Evolutionary conservation across 2,888 invertebrate genomes (phyloP), one percentile per base, ranked within the genome.

Genomic region (Buathra laborator): DNA sequence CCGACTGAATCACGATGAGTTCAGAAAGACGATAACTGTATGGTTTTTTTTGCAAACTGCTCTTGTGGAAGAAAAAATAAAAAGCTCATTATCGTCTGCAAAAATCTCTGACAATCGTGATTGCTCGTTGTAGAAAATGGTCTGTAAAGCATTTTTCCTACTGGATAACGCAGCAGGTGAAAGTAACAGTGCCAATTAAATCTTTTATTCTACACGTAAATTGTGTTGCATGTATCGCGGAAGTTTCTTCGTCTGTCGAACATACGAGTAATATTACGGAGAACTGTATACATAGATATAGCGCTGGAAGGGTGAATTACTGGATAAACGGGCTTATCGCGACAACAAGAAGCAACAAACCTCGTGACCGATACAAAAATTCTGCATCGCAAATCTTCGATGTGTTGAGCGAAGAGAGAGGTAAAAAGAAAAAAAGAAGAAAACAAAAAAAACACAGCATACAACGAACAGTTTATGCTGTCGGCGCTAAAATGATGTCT

Each of bases 401-500:
- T 37, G 46, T 62, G 64, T 51, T 24, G 43, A 44, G 59, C 12
- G 46, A 12, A 46, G 7, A n/a, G 3, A 37, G 24, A 29, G n/a
- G 10, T 29, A 66, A 29, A 29, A 9, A 16, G 37, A 67, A 14
- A 37, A 12, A 16, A 59, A 48, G 10, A 5, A 19, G n/a, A 4
- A 3, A 16, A 2, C n/a, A 53, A 7, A 53, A 53, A 0, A 19
- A 53, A 1, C n/a, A 53, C 10, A 56, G 12, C 56, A 24, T 12
- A 24, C 9, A 12, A 5, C 14, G 10, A 71, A 14, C 51, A 51
- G 59, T 59, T 71, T 71, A 46, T 68, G 75, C 68, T 59, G 64
- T 78, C 75, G 66, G 82, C 80, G 83, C 83, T 84, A 83, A 84
- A 82, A 86, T 82, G 84, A 87, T 87, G 76, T 82, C 80, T 85